phyloP scores from a whole-genome alignment of 2,797 vertebrate genomes.

The Simalia tracyae region DNA sequence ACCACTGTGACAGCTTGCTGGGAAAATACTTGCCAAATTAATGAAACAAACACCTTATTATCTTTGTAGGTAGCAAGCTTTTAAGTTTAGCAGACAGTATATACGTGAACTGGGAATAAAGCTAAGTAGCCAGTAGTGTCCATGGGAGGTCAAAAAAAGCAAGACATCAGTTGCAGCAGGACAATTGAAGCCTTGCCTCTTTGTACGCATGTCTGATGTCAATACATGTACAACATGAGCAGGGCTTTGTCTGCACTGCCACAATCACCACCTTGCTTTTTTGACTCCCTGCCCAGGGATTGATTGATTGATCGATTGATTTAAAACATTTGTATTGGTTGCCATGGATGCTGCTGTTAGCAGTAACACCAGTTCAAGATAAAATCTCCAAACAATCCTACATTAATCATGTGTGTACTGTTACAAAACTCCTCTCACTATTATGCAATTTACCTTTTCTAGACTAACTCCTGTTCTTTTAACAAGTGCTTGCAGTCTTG shows the following conservation, averaged over 20 bases:
- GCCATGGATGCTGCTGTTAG: background rate
- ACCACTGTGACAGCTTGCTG: background rate
- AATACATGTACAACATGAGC: background rate
- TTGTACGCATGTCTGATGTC: background rate
- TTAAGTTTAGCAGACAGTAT: background rate
- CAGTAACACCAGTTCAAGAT: constrained; percentile 19
- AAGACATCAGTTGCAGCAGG: background rate
- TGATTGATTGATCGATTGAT: background rate
- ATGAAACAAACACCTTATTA: background rate
- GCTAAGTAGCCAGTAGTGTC: background rate
- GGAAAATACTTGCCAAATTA: background rate
- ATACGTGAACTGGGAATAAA: background rate
- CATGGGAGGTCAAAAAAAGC: background rate
- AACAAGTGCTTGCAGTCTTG: constrained; percentile 93
- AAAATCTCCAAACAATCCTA: background rate
- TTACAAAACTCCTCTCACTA: background rate
- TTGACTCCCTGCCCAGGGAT: background rate
- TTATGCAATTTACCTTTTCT: constrained; percentile 82
- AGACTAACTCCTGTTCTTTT: constrained; percentile 96
- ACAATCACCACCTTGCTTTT: background rate
- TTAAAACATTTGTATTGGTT: background rate
- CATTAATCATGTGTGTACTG: background rate
- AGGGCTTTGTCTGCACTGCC: background rate
- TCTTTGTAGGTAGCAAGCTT: background rate
- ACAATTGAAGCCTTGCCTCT: background rate